Evolutionary conservation across 2,888 invertebrate genomes (phyloP).

Genomic region (Dynastes maya): DNA sequence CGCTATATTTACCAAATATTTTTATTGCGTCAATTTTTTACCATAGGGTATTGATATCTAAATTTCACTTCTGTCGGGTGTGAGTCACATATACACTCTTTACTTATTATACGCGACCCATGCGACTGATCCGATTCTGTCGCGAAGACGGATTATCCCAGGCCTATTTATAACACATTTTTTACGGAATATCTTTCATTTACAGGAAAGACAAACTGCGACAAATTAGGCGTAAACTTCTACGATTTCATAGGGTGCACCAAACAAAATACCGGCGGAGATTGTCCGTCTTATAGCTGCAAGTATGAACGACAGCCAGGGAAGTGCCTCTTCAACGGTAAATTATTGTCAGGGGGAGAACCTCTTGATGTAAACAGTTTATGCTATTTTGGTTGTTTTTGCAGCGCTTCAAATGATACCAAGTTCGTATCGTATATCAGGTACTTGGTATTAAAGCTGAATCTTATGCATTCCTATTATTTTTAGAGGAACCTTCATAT

Average conservation of each 20-base stretch:
- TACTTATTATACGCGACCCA: too few species aligned
- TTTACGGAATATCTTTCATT: neutral
- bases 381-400: constrained; percentile 46
- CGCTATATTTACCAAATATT: too few species aligned
- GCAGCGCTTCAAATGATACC: neutral
- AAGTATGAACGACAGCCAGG: constrained; percentile 41
- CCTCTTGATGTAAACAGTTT: neutral
- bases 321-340: constrained; percentile 46
- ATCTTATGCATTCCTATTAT: neutral
- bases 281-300: constrained; percentile 42
- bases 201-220: constrained; percentile 33
- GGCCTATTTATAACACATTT: too few species aligned
- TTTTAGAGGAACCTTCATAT: constrained; percentile 34
- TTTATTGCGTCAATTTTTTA: too few species aligned
- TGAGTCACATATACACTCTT: too few species aligned
- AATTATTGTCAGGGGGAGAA: constrained; percentile 16
- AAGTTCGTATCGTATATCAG: constrained; percentile 20
- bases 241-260: constrained; percentile 44
- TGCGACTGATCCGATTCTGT: too few species aligned
- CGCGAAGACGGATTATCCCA: too few species aligned
- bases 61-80: too few species aligned
- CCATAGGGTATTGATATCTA: too few species aligned
- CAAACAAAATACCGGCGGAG: constrained; percentile 1
- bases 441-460: too few species aligned
- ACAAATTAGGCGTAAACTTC: constrained; percentile 44